Evolutionary conservation across 2,797 vertebrate genomes (phyloP).

Genomic region (Lithobates sylvaticus): DNA sequence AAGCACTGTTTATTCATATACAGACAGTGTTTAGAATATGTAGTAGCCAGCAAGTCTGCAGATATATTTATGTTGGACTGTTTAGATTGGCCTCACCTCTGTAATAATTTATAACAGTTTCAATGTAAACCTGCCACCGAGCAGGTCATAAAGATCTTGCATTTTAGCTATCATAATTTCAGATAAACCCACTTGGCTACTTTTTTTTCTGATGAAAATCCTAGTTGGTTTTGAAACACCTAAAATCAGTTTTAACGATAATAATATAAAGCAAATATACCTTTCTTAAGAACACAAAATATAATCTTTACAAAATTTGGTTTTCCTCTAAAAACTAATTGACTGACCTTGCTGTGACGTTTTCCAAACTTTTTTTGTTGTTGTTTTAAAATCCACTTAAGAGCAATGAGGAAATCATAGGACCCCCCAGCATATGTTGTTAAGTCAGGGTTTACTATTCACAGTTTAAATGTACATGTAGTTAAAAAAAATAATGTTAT

Average conservation of each 20-base stretch:
- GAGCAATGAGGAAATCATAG: constrained; percentile 56
- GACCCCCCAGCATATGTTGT: constrained; percentile 60
- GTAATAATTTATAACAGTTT: constrained; percentile 97
- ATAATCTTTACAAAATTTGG: not conserved
- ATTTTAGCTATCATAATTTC: constrained; percentile 78
- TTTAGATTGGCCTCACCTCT: constrained; percentile 91
- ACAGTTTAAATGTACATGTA: constrained; percentile 60
- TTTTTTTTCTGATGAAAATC: constrained; percentile 67
- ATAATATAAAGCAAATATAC: constrained; percentile 62
- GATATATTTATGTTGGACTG: constrained; percentile 92
- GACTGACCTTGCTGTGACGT: constrained; percentile 8
- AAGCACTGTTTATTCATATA: constrained; percentile 85
- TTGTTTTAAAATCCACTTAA: constrained; percentile 55
- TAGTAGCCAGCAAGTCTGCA: constrained; percentile 89
- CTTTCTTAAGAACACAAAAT: not conserved
- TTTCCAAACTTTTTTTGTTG: constrained; percentile 20
- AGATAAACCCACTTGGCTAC: constrained; percentile 77
- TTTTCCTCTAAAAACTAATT: not conserved
- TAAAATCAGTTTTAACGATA: constrained; percentile 65
- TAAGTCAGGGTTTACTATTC: constrained; percentile 59
- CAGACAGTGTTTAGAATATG: constrained; percentile 90
- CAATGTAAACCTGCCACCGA: constrained; percentile 93
- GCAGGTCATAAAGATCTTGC: constrained; percentile 86
- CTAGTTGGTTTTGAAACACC: constrained; percentile 70
- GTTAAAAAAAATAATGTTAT: constrained; percentile 60